phyloP scores from a whole-genome alignment of 2,113 vertebrate species.

The Ranitomeya imitator region DNA sequence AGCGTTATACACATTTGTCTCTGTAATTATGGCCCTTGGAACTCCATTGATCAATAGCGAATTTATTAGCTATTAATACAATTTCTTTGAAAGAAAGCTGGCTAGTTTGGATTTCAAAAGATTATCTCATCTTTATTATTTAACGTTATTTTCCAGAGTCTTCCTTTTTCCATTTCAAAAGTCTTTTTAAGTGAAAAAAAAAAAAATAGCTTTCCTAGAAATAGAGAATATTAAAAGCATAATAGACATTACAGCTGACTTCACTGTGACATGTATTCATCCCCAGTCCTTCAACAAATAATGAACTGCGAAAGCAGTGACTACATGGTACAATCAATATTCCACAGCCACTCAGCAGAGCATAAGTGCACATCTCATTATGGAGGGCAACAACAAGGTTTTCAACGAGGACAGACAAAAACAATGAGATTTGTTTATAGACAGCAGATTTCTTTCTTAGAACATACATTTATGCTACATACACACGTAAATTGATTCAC shows the following conservation, averaged over 20 bases:
- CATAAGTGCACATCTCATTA: slow-evolving; percentile 18
- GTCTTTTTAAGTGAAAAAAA: neutral
- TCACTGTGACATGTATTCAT: neutral
- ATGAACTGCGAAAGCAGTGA: slow-evolving; percentile 1
- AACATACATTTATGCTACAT: neutral
- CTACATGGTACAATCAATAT: slow-evolving; percentile 37
- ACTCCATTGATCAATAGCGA: too few relatives aligned
- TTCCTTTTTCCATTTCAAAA: neutral
- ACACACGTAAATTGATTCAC: neutral
- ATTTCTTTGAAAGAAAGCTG: too few relatives aligned
- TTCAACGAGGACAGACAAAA: neutral
- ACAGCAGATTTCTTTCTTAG: neutral
- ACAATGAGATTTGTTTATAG: slow-evolving; percentile 5
- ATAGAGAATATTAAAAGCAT: neutral
- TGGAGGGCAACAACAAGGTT: slow-evolving; percentile 30
- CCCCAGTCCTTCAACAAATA: slow-evolving; percentile 6
- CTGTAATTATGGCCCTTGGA: too few relatives aligned
- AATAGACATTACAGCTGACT: neutral
- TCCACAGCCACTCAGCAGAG: slow-evolving; percentile 22
- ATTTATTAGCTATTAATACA: too few relatives aligned
- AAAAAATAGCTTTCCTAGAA: neutral
- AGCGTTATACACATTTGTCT: too few relatives aligned
- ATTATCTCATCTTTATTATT: too few relatives aligned
- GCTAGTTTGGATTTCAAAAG: too few relatives aligned
- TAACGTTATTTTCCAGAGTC: too few relatives aligned